Base-by-base conservation (phyloP, 2,113 vertebrate species). In the Trochalopteron elliotii region DNA sequence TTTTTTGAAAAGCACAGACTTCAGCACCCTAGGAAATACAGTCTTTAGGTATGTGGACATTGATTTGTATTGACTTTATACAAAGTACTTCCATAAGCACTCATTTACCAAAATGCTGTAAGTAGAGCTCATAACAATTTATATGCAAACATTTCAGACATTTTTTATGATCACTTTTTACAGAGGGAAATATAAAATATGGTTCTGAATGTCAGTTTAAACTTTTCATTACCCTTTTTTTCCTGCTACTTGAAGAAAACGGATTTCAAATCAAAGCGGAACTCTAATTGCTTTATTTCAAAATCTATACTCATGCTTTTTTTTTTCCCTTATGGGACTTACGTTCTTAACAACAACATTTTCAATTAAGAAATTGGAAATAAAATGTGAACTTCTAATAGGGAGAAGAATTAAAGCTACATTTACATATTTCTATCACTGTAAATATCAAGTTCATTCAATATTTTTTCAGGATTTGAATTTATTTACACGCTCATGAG, bases 81-180 rank as follows among this genome's bases (percentile, higher is more conserved):
- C 9, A 30, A 83, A 47, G 35, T 72, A 70, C 45, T 91, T 85
- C 76, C 59, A 55, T 22, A 88, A 90, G 47, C 30, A 83, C 33
- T 85, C 40, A 83, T 79, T 87, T 89, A 88, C 39, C 33, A 93
- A 91, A 87, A 79, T 49, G 23, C 53, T 68, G 4, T 60, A 86
- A 94, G 79, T 37, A 86, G 56, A 94, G 39, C 47, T 93, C 60
- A 87, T 90, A 71, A 86, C 40, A 88, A 93, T 78, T 86, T 94
- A 77, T 81, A 40, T 74, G 56, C 53, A 89, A 96, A 93, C 39
- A 92, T 37, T 83, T 93, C 22, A 70, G 33, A 75, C 76, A 72
- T 23, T 93, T 94, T 25, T 70, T 33, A 65, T 74, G 35, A 80
- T 55, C 11, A 50, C 20, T 91, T 96, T 95, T 93, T 79, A 87